Conservation (phyloP, 2,113 vertebrate species). For the Hassar affinis region DNA sequence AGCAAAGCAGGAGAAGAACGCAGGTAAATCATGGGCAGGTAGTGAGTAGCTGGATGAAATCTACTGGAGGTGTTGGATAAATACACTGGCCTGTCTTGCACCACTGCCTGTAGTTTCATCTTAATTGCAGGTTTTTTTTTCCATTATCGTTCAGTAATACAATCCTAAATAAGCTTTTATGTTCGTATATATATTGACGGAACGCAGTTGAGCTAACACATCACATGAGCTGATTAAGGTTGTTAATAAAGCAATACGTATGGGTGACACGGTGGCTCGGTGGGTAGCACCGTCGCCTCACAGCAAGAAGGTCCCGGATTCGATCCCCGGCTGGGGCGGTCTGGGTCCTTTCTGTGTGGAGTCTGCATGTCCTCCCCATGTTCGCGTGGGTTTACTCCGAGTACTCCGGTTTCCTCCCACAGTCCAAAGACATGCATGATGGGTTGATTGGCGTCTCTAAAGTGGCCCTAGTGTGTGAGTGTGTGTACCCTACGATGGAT, state of each 20-base stretch:
- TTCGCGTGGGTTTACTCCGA: too few relatives aligned
- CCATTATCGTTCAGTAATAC: neutral
- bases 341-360: too few relatives aligned
- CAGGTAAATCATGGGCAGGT: constrained; percentile 27
- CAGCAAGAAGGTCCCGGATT: too few relatives aligned
- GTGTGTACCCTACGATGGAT: too few relatives aligned
- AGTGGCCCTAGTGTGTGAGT: too few relatives aligned
- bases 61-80: neutral
- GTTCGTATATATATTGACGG: neutral
- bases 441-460: too few relatives aligned
- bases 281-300: too few relatives aligned
- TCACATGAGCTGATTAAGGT: neutral
- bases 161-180: neutral
- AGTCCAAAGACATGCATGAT: too few relatives aligned
- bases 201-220: neutral
- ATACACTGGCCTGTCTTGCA: neutral
- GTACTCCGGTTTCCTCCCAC: too few relatives aligned
- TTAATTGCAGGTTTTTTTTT: neutral
- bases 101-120: neutral
- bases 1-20: constrained; percentile 10
- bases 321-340: too few relatives aligned
- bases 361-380: too few relatives aligned
- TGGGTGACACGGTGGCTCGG: too few relatives aligned
- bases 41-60: neutral
- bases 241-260: neutral